Evolutionary conservation across 2,113 vertebrate genomes (phyloP), one percentile per base, ranked within the genome.

Genomic region (Heterochromis multidens): DNA sequence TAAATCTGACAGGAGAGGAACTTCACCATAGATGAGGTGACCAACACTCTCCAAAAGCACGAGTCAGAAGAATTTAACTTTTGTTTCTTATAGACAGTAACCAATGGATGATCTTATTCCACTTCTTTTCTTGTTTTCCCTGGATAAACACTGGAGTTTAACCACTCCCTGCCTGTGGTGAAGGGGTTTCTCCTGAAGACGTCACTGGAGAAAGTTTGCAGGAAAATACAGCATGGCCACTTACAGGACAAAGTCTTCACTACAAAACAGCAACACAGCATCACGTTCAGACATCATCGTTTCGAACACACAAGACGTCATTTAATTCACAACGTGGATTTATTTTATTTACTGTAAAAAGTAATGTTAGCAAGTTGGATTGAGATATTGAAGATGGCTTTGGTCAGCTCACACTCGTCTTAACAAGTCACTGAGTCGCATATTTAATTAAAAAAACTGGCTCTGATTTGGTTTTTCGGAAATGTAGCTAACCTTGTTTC

Each of bases 281-380:
- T 52, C 2, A 35, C 12, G 59, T 57, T 31, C 70, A 54, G 17
- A 74, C 67, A 31, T 19, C 2, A 5, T 74, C 2, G 19, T n/a
- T 54, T 52, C 67, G 17, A 14, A 59, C 29, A 58, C 52, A 16
- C 19, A 74, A 63, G 27, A 58, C 7, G 5, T 13, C 25, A 49
- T 4, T 49, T 0, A 49, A 29, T 0, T 72, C 35, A 2, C 10
- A 72, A 70, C 8, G 1, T 23, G 10, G 49, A 82, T 77, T 67
- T 7, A 46, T 19, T 33, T 58, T n/a, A 43, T 67, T 59, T 60
- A 76, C 49, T 60, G 54, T 52, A 61, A 84, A 3, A 89, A 88
- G 72, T 77, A 14, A 88, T 77, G 87, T 83, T 67, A 78, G 82
- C 74, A 49, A 56, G 7, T 77, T 7, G 3, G 14, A 7, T 33